Evolutionary conservation across 2,888 invertebrate species (phyloP).

Genomic region (Dioctria rufipes): DNA sequence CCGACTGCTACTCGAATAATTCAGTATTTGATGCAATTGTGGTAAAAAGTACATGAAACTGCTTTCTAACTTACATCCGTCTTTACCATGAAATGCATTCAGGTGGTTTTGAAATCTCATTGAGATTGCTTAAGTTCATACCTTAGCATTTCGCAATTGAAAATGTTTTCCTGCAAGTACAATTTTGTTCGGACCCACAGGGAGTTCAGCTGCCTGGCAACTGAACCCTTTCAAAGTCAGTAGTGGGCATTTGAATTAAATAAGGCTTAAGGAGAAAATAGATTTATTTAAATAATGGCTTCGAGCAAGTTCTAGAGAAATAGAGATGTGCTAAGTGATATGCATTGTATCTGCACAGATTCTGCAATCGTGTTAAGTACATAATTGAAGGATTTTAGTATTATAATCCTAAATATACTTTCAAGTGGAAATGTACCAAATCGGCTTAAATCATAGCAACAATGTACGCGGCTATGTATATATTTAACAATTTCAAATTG

Average conservation of each 20-base stretch:
- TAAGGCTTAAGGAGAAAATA: slow-evolving; percentile 3
- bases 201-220: background rate
- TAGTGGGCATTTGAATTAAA: slow-evolving; percentile 10
- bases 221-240: background rate
- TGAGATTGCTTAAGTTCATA: slow-evolving; percentile 8
- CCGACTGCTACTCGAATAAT: background rate
- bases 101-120: slow-evolving; percentile 1
- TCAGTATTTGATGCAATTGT: slow-evolving; percentile 9
- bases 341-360: too few relatives aligned
- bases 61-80: slow-evolving; percentile 27
- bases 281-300: slow-evolving; percentile 6
- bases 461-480: too few relatives aligned
- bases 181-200: background rate
- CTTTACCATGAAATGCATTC: background rate
- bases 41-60: slow-evolving; percentile 27
- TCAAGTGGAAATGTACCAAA: too few relatives aligned
- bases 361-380: too few relatives aligned
- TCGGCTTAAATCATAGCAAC: too few relatives aligned
- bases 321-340: background rate
- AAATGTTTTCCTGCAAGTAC: slow-evolving; percentile 1
- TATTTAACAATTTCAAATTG: too few relatives aligned
- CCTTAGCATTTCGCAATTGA: background rate
- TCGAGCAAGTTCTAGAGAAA: background rate
- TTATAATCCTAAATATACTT: too few relatives aligned
- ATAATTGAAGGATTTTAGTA: too few relatives aligned